These are phyloP conservation scores for Acrobasis suavella DNA, from an alignment of 2,888 invertebrate genomes.

Conservation along the genomic window DNA sequence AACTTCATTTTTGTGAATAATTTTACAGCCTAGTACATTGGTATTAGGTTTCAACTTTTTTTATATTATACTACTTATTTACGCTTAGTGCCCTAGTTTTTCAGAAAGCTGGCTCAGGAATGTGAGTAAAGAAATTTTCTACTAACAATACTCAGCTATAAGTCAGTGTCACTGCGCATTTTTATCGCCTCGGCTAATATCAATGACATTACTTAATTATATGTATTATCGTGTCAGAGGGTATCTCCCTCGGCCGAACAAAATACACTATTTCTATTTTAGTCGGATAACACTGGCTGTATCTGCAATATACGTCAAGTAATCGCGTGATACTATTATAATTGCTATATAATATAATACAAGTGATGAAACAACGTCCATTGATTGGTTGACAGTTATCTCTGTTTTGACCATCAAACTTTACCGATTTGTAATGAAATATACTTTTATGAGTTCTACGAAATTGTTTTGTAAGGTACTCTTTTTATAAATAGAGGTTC, in stretches of 20 bases:
- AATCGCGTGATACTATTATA: conserved; percentile 34
- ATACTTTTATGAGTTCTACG: too few species aligned
- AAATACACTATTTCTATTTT: conserved; percentile 50
- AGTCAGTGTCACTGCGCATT: conserved; percentile 7
- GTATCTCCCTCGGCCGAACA: conserved; percentile 52
- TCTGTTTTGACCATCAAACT: conserved; percentile 1
- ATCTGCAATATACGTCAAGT: conserved; percentile 39
- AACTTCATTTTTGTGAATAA: too few species aligned
- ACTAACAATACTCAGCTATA: background rate
- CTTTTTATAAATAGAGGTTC: too few species aligned
- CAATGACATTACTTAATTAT: conserved; percentile 42
- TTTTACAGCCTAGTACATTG: too few species aligned
- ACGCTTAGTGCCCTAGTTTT: too few species aligned
- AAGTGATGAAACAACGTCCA: conserved; percentile 29
- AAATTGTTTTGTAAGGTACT: too few species aligned
- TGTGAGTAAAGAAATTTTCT: too few species aligned
- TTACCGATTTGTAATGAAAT: background rate
- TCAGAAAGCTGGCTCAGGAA: too few species aligned
- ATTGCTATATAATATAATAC: conserved; percentile 28
- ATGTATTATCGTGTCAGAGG: conserved; percentile 40
- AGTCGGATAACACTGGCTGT: conserved; percentile 41
- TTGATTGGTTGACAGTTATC: background rate
- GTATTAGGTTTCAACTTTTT: too few species aligned
- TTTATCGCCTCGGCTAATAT: conserved; percentile 24
- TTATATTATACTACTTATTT: too few species aligned